phyloP scores from a whole-genome alignment of 1,140 invertebrate genomes.

The Sycophaga agraensis region DNA sequence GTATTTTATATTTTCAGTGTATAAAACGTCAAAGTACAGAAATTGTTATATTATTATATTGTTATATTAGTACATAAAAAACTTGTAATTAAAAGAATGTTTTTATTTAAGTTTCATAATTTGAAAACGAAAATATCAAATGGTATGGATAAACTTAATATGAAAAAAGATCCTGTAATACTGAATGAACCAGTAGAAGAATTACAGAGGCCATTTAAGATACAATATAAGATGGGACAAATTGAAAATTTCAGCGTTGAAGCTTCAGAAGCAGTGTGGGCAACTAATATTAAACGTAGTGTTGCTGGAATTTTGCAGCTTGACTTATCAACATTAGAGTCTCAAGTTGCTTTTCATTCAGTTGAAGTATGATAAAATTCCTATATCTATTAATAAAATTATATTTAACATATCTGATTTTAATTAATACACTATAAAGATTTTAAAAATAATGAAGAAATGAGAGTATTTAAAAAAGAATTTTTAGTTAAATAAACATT shows the following conservation, averaged over 20 bases:
- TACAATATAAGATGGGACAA: constrained; percentile 47
- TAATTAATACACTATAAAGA: too few species aligned
- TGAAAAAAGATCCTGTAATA: constrained; percentile 26
- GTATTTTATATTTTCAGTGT: too few species aligned
- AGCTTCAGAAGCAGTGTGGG: constrained; percentile 61
- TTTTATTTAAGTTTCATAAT: constrained; percentile 39
- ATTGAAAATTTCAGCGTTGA: constrained; percentile 52
- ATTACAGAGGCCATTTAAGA: constrained; percentile 48
- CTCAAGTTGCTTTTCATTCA: constrained; percentile 48
- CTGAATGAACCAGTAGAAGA: constrained; percentile 37
- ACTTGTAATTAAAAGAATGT: background rate
- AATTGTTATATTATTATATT: too few species aligned
- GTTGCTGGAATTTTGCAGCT: constrained; percentile 66
- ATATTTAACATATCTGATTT: background rate
- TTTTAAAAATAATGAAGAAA: too few species aligned
- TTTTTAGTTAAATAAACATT: too few species aligned
- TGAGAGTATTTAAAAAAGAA: too few species aligned
- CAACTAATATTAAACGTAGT: constrained; percentile 68
- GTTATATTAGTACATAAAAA: too few species aligned
- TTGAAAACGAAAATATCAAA: constrained; percentile 45
- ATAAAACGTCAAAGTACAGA: too few species aligned
- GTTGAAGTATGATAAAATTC: constrained; percentile 42
- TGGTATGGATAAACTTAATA: constrained; percentile 37
- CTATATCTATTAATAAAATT: background rate
- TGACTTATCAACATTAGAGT: constrained; percentile 44